Evolutionary conservation across 1,140 invertebrate species (phyloP).

Genomic region (Eriosoma lanigerum): DNA sequence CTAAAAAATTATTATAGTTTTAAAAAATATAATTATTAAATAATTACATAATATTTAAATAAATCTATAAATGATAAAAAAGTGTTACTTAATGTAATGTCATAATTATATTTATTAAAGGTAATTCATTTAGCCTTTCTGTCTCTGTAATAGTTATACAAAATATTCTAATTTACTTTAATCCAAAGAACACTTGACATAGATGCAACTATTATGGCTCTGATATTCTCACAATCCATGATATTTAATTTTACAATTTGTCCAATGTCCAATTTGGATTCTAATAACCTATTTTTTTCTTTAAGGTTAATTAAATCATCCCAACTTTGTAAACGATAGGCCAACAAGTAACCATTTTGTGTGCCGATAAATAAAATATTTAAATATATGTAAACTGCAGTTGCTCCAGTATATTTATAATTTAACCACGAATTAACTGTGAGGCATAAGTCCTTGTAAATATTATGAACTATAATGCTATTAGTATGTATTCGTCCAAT

Average conservation of each 20-base stretch:
- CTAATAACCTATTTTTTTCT: not conserved
- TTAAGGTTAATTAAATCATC: constrained; percentile 15
- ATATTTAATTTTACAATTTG: not conserved
- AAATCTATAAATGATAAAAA: no score
- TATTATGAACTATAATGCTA: constrained; percentile 2
- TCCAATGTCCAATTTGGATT: not conserved
- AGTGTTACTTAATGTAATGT: no score
- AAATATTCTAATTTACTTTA: constrained; percentile 2
- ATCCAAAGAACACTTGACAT: not conserved
- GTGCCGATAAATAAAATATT: constrained; percentile 37
- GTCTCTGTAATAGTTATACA: not conserved
- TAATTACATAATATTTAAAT: no score
- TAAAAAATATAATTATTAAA: no score
- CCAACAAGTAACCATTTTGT: constrained; percentile 22
- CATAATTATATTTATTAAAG: no score
- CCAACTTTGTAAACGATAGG: constrained; percentile 6
- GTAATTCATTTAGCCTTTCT: no score
- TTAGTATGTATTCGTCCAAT: not conserved
- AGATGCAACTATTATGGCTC: constrained; percentile 7
- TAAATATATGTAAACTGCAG: constrained; percentile 1
- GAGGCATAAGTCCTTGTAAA: not conserved
- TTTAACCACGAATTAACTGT: not conserved
- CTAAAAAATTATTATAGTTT: no score
- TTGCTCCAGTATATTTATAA: not conserved
- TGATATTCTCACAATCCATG: constrained; percentile 1